Evolutionary conservation across 2,113 vertebrate genomes (phyloP).

Genomic region (Chlorodrepanis virens): DNA sequence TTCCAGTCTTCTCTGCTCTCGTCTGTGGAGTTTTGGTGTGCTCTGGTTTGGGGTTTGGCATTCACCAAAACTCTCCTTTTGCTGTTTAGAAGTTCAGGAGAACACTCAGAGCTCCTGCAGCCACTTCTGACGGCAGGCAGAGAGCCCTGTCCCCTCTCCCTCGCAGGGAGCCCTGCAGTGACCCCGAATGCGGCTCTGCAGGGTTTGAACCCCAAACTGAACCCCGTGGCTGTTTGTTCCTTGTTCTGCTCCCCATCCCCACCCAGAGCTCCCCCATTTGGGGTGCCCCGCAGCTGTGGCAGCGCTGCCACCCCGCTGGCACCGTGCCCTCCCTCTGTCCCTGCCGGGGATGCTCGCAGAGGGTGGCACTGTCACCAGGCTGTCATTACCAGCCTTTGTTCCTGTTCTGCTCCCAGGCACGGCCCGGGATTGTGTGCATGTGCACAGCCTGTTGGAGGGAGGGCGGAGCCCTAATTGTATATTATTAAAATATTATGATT

Average conservation of each 20-base stretch:
- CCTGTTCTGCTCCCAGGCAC: background rate
- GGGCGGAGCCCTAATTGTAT: conserved; percentile 53
- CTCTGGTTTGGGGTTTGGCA: background rate
- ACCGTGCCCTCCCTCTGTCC: background rate
- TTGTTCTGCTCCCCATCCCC: background rate
- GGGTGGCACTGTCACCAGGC: background rate
- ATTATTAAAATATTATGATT: conserved; percentile 69
- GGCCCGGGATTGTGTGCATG: background rate
- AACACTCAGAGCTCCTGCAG: fast-evolving
- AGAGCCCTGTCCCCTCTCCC: fast-evolving
- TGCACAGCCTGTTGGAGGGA: background rate
- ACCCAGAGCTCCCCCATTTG: background rate
- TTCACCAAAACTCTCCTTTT: background rate
- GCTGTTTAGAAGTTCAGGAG: fast-evolving
- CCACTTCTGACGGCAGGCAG: fast-evolving
- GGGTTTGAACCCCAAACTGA: background rate
- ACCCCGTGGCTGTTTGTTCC: fast-evolving
- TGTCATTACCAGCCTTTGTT: conserved; percentile 12
- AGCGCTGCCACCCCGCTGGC: background rate
- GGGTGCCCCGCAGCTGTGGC: background rate
- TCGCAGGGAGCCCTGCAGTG: background rate
- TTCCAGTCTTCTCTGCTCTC: background rate
- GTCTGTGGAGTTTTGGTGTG: background rate
- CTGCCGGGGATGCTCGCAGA: background rate
- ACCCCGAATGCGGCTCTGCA: fast-evolving